Base-by-base conservation (phyloP, 2,797 vertebrate genomes). In the Limnodromus scolopaceus region DNA sequence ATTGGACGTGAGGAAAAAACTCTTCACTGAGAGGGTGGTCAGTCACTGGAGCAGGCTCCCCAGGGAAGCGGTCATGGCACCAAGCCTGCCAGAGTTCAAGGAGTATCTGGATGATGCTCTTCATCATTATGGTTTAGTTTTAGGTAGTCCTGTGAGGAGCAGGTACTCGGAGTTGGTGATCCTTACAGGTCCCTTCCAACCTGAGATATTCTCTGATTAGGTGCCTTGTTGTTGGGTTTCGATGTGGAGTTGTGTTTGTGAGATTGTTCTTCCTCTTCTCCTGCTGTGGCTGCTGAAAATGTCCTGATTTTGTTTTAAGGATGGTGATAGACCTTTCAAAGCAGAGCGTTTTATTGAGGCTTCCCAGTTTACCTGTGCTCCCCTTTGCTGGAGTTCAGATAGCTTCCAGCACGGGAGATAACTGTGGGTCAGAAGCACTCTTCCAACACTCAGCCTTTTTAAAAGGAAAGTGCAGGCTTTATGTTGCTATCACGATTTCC, bases 31-130 rank as follows among this genome's bases (percentile, higher is more conserved):
- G n/a, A 53, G 8, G 10, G 6, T 60, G 36, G 22, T 24, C 0
- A 0, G 30, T 80, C n/a, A 34, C 36, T 71, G n/a, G 27, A 84
- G 60, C 11, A 64, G 36, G 34, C 27, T 81, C 4, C 19, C 15
- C 12, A 23, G 48, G 36, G 22, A 84, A 51, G 20, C 10, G 3
- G 48, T 60, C 28, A 27, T 2, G 10, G 49, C 41, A 71, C 10
- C 49, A 87, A 58, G 34, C 34, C 49, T 82, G 25, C 13, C 41
- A 45, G 13, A 43, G 45, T 61, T 57, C 63, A 61, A 66, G 58
- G 51, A 48, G 41, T 0, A 0, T 72, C 27, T 66, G 10, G 27
- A 39, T 0, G 1, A 43, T 2, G 1, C 14, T 61, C 8, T 49
- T 27, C 22, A 36, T 63, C 20, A 6, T 64, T 70, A 55, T 6